These are phyloP conservation scores for Bicyclus anynana DNA, from an alignment of 1,140 invertebrate species.

Conservation along the genomic window DNA sequence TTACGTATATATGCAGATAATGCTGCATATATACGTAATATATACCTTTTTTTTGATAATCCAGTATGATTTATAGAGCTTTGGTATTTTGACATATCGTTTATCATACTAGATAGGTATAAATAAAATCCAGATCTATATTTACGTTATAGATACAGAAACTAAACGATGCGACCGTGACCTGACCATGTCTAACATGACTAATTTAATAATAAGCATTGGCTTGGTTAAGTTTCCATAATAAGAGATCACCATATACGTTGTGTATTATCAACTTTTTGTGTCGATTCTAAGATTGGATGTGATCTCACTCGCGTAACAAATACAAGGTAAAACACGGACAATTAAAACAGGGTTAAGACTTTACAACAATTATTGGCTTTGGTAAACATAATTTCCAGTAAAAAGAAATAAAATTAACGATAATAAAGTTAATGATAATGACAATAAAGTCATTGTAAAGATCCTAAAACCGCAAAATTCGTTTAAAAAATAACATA, in stretches of 20 bases:
- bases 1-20: too few species aligned
- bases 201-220: slow-evolving; percentile 10
- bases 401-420: background rate
- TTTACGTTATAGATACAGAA: background rate
- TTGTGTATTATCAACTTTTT: slow-evolving; percentile 15
- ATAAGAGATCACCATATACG: slow-evolving; percentile 14
- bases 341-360: background rate
- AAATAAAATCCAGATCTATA: background rate
- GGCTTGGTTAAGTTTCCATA: slow-evolving; percentile 12
- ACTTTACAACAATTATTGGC: too few species aligned
- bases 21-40: background rate
- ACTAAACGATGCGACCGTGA: background rate
- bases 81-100: background rate
- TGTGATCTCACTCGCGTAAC: slow-evolving; percentile 18
- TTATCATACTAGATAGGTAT: background rate
- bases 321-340: slow-evolving; percentile 1
- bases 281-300: slow-evolving; percentile 16
- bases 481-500: background rate
- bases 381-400: background rate
- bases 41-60: background rate
- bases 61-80: background rate
- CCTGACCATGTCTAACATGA: slow-evolving; percentile 3
- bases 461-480: background rate
- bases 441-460: background rate
- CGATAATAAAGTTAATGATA: background rate